These are phyloP conservation scores for Drosophila percnosoma DNA, from an alignment of 2,888 invertebrate species.

Conservation along the genomic window DNA sequence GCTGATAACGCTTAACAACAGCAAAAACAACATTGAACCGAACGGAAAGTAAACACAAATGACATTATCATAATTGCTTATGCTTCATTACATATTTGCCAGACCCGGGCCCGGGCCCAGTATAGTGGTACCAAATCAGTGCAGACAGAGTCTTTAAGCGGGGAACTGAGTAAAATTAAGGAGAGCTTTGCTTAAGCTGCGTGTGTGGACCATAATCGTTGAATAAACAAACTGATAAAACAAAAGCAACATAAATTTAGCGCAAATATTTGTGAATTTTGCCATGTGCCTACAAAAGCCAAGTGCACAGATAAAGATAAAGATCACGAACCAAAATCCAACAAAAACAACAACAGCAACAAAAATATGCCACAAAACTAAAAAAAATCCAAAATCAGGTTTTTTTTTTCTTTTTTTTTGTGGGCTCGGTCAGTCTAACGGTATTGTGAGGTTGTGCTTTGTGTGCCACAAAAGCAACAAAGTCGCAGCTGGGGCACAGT, in stretches of 20 bases:
- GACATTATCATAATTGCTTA: conserved; percentile 80
- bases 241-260: conserved; percentile 71
- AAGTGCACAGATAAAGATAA: conserved; percentile 68
- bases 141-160: conserved; percentile 26
- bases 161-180: neutral
- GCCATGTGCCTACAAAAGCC: conserved; percentile 51
- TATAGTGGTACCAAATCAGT: conserved; percentile 13
- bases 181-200: conserved; percentile 2
- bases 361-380: conserved; percentile 21
- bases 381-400: conserved; percentile 29
- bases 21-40: conserved; percentile 25
- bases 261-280: conserved; percentile 72
- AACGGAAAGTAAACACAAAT: conserved; percentile 62
- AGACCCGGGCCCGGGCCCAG: neutral
- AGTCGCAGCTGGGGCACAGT: conserved; percentile 58
- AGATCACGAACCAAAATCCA: conserved; percentile 56
- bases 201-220: conserved; percentile 61
- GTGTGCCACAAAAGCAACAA: conserved; percentile 53
- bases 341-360: neutral
- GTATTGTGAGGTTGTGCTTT: conserved; percentile 51
- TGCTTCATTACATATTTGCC: conserved; percentile 79
- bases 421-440: conserved; percentile 67
- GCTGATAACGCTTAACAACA: conserved; percentile 61
- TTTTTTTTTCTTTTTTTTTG: conserved; percentile 15
- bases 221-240: conserved; percentile 76